These are phyloP conservation scores for Brachyopa scutellaris DNA, from an alignment of 2,888 invertebrate species.

Conservation along the genomic window DNA sequence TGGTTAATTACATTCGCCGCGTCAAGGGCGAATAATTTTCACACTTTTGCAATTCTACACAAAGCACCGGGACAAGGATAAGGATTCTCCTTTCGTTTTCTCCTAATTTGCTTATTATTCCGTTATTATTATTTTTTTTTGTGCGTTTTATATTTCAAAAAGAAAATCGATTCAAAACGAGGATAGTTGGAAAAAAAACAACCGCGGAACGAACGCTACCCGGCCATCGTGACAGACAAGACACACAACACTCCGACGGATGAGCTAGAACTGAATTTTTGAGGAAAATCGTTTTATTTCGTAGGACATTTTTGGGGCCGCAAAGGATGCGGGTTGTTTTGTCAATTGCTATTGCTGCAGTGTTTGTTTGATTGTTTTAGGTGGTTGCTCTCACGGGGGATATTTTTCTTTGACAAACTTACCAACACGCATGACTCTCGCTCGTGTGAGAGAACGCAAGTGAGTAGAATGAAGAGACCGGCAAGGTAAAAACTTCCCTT, in stretches of 20 bases:
- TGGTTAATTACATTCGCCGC: slow-evolving; percentile 53
- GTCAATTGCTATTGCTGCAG: no score
- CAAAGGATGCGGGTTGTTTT: slow-evolving; percentile 23
- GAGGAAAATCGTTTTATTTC: slow-evolving; percentile 73
- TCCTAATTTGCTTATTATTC: slow-evolving; percentile 41
- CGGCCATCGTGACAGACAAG: slow-evolving; percentile 33
- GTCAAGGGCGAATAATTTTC: slow-evolving; percentile 59
- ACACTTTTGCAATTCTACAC: slow-evolving; percentile 48
- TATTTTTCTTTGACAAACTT: slow-evolving; percentile 10
- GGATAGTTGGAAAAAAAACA: slow-evolving; percentile 22
- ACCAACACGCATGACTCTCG: background rate
- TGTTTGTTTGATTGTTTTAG: slow-evolving; percentile 15
- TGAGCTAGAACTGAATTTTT: slow-evolving; percentile 80
- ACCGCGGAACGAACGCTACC: slow-evolving; percentile 51
- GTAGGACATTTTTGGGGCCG: slow-evolving; percentile 54
- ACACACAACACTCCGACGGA: slow-evolving; percentile 80
- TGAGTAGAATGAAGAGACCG: background rate
- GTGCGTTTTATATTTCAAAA: slow-evolving; percentile 60
- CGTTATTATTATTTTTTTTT: slow-evolving; percentile 19
- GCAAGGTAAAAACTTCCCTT: slow-evolving; percentile 27
- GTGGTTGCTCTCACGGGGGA: slow-evolving; percentile 24
- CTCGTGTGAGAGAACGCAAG: background rate
- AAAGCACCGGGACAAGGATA: slow-evolving; percentile 12
- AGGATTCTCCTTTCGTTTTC: slow-evolving; percentile 42
- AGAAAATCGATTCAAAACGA: slow-evolving; percentile 77